Conservation (phyloP, 2,797 vertebrate species). For the Delichon dasypus region DNA sequence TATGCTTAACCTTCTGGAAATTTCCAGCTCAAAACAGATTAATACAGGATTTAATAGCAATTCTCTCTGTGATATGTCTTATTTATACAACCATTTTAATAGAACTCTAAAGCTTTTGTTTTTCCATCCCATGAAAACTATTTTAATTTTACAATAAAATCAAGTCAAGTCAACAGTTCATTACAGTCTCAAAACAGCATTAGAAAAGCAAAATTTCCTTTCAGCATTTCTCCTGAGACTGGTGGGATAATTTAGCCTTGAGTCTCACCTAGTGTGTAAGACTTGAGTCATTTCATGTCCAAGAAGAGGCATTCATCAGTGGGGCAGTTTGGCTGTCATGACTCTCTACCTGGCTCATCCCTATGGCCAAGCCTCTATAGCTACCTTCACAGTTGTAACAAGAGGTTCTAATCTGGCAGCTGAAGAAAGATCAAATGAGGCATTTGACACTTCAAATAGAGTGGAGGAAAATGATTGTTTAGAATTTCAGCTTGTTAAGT, state of each 20-base stretch:
- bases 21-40: background rate
- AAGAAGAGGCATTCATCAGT: background rate
- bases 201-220: background rate
- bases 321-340: background rate
- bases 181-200: background rate
- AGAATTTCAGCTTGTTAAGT: background rate
- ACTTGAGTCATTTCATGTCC: background rate
- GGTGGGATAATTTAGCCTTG: background rate
- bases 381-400: background rate
- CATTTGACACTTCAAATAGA: background rate
- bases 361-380: background rate
- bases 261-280: background rate
- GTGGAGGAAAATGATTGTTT: background rate
- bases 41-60: background rate
- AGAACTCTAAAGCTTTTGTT: background rate
- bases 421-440: background rate
- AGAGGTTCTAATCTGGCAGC: background rate
- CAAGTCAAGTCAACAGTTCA: background rate
- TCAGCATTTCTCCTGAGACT: background rate
- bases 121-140: background rate
- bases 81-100: background rate
- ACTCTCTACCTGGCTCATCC: background rate
- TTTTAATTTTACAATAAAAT: background rate
- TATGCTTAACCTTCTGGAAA: constrained; percentile 26
- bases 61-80: background rate